These are phyloP conservation scores for Scartelaos histophorus DNA, from an alignment of 2,113 vertebrate species.

Conservation along the genomic window DNA sequence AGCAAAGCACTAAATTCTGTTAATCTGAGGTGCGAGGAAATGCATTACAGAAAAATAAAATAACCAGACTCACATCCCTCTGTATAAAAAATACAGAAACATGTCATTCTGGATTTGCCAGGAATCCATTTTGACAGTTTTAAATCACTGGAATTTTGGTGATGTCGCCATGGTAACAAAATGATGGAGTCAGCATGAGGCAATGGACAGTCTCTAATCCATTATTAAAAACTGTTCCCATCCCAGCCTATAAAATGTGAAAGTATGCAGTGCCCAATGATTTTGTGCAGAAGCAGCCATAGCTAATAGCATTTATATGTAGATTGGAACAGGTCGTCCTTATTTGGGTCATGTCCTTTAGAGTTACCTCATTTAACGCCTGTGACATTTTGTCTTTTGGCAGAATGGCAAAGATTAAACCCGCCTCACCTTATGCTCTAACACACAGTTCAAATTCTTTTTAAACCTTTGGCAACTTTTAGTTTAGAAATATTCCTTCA, in stretches of 20 bases:
- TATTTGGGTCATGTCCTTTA: slow-evolving; percentile 1
- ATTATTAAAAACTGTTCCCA: slow-evolving; percentile 1
- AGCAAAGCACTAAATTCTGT: too few relatives aligned
- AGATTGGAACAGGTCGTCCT: background rate
- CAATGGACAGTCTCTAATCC: background rate
- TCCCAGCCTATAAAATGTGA: background rate
- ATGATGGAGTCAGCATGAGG: background rate
- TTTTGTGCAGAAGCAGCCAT: background rate
- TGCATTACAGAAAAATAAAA: too few relatives aligned
- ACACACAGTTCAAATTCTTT: background rate
- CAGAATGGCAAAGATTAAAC: slow-evolving; percentile 3
- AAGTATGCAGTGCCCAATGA: background rate
- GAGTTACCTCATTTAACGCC: background rate
- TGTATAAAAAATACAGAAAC: too few relatives aligned
- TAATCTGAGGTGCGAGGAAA: too few relatives aligned
- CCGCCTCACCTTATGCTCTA: background rate
- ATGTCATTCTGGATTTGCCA: background rate
- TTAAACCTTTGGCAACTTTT: background rate
- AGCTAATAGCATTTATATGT: slow-evolving; percentile 1
- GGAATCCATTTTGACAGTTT: background rate
- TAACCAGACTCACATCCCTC: too few relatives aligned
- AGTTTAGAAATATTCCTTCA: background rate
- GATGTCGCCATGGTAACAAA: slow-evolving; percentile 6
- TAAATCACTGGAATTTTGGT: background rate
- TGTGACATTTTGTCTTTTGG: slow-evolving; percentile 10